A percentile compares a stretch with the other conserved stretches of the same genome.
These are phyloP conservation scores for human (Homo sapiens) DNA, from an alignment of 2,113 vertebrate genomes.

Conservation along the genomic window DNA sequence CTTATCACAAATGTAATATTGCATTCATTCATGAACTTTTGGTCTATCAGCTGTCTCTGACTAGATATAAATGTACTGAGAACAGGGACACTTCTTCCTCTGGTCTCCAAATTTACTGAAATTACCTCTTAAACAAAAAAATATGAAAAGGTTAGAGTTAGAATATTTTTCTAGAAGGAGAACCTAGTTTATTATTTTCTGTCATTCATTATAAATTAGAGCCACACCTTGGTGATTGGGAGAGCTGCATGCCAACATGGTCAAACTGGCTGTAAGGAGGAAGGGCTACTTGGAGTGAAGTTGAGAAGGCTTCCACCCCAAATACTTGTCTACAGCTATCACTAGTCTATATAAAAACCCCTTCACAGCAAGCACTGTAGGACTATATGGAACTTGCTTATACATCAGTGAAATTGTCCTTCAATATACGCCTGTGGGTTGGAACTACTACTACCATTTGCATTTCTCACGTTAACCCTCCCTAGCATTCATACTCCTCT, in stretches of 20 bases:
- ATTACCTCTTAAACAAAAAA: neutral
- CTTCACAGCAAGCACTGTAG: neutral
- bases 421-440: neutral
- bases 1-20: neutral
- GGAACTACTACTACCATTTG: neutral
- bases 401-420: neutral
- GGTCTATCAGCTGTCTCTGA: neutral
- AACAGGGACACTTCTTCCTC: neutral
- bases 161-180: neutral
- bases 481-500: neutral
- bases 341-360: neutral
- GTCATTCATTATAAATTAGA: neutral
- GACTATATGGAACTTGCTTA: neutral
- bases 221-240: neutral
- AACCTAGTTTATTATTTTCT: neutral
- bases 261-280: neutral
- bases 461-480: neutral
- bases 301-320: neutral
- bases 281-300: neutral
- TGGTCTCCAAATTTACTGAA: neutral
- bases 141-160: neutral
- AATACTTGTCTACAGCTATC: neutral
- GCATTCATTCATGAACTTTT: neutral
- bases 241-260: neutral
- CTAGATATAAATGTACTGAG: neutral